Evolutionary conservation across 1,140 invertebrate genomes (phyloP), one percentile per base, ranked within the genome.

Genomic region (Portunus trituberculatus): DNA sequence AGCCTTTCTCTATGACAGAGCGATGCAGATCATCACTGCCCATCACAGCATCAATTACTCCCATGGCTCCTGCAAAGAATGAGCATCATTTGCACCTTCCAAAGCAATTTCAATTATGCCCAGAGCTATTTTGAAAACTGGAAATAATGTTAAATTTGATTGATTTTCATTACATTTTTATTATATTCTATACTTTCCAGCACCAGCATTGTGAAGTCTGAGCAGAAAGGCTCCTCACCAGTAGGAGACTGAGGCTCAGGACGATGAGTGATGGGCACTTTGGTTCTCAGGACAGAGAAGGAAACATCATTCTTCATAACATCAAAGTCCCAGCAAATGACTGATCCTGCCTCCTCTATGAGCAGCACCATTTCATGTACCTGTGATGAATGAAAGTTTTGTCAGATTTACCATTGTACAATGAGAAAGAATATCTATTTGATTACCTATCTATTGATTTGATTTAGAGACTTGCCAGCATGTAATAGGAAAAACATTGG

Each of bases 251-350:
- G 95, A n/a, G 95, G 93, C 29, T 96, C 94, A 29, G 84, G 92
- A 0, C 96, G 96, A 29, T 97, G 97, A 16, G 96, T 96, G 86
- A 97, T 95, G 25, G 97, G 97, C 92, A 97, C 97, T 59, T 97
- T 97, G 67, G 98, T 98, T n/a, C 98, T 97, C 96, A 98, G 98
- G n/a, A 99, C 98, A 45, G 98, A 98, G 97, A 99, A 99, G 94
- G 98, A 98, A 96, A 99, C 98, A 97, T 99, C 98, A 96, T 99
- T 98, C 87, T 99, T 98, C 97, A 99, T 98, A 12, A 99, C 98
- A 97, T 99, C 99, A 97, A 99, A 99, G 97, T 99, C 99, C 99
- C 99, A 99, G 28, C 99, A 99, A 20, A 99, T 98, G 92, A 99
- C 99, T 97, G 98, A 98, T 91, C 99, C 98, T 82, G 98, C 98